Conservation (phyloP, 2,888 invertebrate genomes). For the Yponomeuta cagnagella region DNA sequence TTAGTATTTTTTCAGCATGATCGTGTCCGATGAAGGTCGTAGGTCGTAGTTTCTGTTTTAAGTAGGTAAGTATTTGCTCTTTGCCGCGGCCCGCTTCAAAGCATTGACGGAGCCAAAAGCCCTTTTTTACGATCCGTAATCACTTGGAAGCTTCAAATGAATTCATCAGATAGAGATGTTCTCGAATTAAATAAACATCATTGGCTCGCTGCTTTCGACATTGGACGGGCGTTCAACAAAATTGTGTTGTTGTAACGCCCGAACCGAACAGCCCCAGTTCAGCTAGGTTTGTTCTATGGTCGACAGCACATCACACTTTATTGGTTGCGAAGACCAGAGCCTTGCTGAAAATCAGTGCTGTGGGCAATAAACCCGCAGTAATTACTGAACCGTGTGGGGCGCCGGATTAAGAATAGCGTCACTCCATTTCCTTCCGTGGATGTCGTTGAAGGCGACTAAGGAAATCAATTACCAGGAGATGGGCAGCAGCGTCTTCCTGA, state of each 20-base stretch:
- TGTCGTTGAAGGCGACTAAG: no score
- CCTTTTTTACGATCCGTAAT: constrained; percentile 14
- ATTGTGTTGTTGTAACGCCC: neutral
- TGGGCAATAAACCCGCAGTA: no score
- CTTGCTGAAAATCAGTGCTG: no score
- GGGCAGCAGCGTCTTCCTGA: no score
- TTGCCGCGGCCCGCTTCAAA: neutral
- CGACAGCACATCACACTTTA: no score
- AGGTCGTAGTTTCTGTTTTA: neutral
- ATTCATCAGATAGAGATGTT: constrained; percentile 19
- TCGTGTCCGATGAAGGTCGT: neutral
- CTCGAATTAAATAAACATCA: constrained; percentile 23
- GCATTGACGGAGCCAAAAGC: neutral
- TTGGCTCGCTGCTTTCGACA: constrained; percentile 13
- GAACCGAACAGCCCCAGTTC: neutral
- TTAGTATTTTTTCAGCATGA: no score
- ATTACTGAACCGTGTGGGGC: no score
- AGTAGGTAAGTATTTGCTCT: neutral
- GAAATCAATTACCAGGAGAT: no score
- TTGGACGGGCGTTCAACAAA: neutral
- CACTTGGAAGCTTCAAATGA: constrained; percentile 19
- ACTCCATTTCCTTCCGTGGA: no score
- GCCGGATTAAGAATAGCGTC: no score
- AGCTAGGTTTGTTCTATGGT: neutral
- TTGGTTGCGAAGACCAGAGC: no score